Evolutionary conservation across 2,797 vertebrate species (phyloP).

Genomic region (Enteromius treurensis): DNA sequence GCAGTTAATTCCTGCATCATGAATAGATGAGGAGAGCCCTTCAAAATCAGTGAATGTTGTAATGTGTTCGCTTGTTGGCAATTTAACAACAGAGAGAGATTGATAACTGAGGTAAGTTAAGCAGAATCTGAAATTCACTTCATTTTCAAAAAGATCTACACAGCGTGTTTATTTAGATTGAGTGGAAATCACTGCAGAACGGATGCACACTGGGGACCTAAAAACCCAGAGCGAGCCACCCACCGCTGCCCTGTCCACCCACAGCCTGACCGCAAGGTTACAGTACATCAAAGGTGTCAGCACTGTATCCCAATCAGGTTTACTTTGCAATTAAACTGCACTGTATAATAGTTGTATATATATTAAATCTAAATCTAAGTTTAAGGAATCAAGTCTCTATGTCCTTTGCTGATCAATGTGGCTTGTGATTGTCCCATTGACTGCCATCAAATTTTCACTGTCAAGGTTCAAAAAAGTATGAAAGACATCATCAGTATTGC

Average conservation of each 20-base stretch:
- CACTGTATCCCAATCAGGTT: not conserved
- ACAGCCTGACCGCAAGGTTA: slow-evolving; percentile 37
- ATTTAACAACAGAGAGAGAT: not conserved
- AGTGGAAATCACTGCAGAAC: slow-evolving; percentile 41
- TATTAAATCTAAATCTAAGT: not conserved
- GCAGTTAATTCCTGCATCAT: not conserved
- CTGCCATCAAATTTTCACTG: no score
- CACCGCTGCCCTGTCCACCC: slow-evolving; percentile 39
- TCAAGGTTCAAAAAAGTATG: no score
- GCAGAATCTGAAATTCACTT: not conserved
- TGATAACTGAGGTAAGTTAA: not conserved
- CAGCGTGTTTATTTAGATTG: slow-evolving; percentile 21
- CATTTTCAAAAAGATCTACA: not conserved
- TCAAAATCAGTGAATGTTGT: not conserved
- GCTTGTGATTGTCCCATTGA: no score
- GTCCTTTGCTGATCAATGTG: no score
- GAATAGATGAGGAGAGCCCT: not conserved
- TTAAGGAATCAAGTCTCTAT: no score
- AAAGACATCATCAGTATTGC: no score
- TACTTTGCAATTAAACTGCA: not conserved
- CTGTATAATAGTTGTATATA: not conserved
- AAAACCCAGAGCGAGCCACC: slow-evolving; percentile 46
- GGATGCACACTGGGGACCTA: slow-evolving; percentile 50
- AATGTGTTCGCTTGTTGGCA: not conserved
- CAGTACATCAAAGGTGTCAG: slow-evolving; percentile 32